These are phyloP conservation scores for Platichthys flesus DNA, from an alignment of 2,113 vertebrate genomes.

Conservation along the genomic window DNA sequence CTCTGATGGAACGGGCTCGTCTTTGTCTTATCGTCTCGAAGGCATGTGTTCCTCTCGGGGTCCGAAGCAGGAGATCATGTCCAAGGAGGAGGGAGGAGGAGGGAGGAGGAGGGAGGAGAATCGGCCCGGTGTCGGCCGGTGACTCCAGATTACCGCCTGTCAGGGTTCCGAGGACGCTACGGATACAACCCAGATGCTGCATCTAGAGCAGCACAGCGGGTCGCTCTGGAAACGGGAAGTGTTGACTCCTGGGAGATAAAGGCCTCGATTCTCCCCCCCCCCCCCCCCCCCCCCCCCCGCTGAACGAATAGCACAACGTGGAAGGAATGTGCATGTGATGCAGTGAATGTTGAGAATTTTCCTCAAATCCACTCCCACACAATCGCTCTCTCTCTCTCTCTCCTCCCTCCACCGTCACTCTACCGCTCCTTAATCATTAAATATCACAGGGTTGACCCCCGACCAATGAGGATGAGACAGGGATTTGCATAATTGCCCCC, in stretches of 20 bases:
- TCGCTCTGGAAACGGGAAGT: slow-evolving; percentile 72
- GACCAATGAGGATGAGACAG: slow-evolving; percentile 67
- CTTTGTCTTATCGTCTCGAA: slow-evolving; percentile 27
- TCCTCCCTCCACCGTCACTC: slow-evolving; percentile 38
- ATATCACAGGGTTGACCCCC: slow-evolving; percentile 63
- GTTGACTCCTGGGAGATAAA: slow-evolving; percentile 72
- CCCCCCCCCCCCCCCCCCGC: slow-evolving; percentile 31
- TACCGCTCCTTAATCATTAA: slow-evolving; percentile 60
- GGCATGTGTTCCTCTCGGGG: slow-evolving; percentile 43
- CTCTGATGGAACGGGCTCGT: slow-evolving; percentile 47
- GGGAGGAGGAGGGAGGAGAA: not conserved
- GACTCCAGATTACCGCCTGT: slow-evolving; percentile 66
- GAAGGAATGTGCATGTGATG: slow-evolving; percentile 3
- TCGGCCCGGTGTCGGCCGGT: slow-evolving; percentile 34
- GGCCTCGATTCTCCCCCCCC: slow-evolving; percentile 61
- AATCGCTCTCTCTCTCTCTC: not conserved
- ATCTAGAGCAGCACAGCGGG: slow-evolving; percentile 37
- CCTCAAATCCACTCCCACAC: slow-evolving; percentile 24
- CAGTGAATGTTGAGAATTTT: not conserved
- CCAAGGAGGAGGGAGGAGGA: not conserved
- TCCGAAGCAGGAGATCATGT: slow-evolving; percentile 30
- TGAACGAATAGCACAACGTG: slow-evolving; percentile 47
- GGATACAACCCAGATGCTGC: slow-evolving; percentile 65
- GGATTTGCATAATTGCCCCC: slow-evolving; percentile 78
- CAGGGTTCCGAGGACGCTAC: slow-evolving; percentile 60